Percentiles rank a stretch among this genome's conserved stretches.
phyloP scores from a whole-genome alignment of 2,888 invertebrate species.

The Orgyia antiqua region DNA sequence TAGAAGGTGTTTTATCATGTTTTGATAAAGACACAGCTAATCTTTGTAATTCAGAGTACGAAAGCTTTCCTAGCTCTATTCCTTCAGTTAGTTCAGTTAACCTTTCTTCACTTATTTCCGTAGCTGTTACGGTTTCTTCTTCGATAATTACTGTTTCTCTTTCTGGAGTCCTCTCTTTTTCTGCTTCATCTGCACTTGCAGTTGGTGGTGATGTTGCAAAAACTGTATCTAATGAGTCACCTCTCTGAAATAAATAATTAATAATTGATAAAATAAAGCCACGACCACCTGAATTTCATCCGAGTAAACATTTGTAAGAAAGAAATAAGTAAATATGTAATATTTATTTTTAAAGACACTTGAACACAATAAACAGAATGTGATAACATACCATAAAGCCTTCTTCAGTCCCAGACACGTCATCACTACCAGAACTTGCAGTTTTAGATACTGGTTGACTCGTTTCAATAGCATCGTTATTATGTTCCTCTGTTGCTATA shows the following conservation, averaged over 20 bases:
- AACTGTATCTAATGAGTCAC: slow-evolving; percentile 83
- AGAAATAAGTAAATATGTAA: too few relatives aligned
- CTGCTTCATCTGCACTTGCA: slow-evolving; percentile 50
- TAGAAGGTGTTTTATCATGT: slow-evolving; percentile 62
- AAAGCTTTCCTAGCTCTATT: slow-evolving; percentile 60
- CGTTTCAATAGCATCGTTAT: slow-evolving; percentile 16
- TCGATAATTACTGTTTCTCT: slow-evolving; percentile 14
- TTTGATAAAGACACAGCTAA: slow-evolving; percentile 63
- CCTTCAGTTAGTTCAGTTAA: slow-evolving; percentile 61
- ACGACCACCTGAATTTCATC: too few relatives aligned
- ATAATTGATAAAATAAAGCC: too few relatives aligned
- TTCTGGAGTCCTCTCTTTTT: slow-evolving; percentile 31
- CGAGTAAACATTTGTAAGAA: too few relatives aligned
- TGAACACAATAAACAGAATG: too few relatives aligned
- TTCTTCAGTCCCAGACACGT: slow-evolving; percentile 61
- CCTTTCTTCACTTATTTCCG: slow-evolving; percentile 58
- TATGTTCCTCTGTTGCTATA: slow-evolving; percentile 8
- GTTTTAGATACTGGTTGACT: slow-evolving; percentile 39
- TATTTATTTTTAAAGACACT: too few relatives aligned
- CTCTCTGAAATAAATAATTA: slow-evolving; percentile 67
- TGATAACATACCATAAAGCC: slow-evolving; percentile 75
- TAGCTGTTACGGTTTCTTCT: slow-evolving; percentile 28
- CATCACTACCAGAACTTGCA: slow-evolving; percentile 69
- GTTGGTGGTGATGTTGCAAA: slow-evolving; percentile 80
- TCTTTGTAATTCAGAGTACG: slow-evolving; percentile 62